A percentile compares a stretch with the other conserved stretches of the same genome.
These are phyloP conservation scores for Penaeus indicus DNA, from an alignment of 1,140 invertebrate genomes.

Conservation along the genomic window DNA sequence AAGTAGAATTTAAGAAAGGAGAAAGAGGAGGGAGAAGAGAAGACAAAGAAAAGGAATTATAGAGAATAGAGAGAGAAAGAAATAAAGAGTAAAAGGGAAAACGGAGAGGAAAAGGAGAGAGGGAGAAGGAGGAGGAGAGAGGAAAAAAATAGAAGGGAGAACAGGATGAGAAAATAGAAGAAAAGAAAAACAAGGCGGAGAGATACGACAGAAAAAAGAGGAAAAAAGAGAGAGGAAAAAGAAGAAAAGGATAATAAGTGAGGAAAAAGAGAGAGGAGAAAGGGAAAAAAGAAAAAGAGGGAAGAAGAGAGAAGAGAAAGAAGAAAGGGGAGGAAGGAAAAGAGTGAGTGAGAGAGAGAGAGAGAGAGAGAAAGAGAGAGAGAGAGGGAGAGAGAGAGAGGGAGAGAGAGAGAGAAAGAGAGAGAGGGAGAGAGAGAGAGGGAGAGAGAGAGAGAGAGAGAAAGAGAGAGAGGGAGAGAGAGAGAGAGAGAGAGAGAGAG, in stretches of 20 bases:
- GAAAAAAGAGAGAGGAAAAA: background rate
- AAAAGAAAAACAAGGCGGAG: background rate
- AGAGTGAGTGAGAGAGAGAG: too few relatives aligned
- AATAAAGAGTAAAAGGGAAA: background rate
- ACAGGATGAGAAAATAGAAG: background rate
- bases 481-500: too few relatives aligned
- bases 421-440: too few relatives aligned
- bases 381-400: background rate
- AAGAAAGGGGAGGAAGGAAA: too few relatives aligned
- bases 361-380: constrained; percentile 8
- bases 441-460: too few relatives aligned
- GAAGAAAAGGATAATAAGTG: background rate
- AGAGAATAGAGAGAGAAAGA: background rate
- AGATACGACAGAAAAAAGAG: background rate
- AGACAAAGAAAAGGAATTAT: background rate
- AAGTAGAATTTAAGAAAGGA: too few relatives aligned
- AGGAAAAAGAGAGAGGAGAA: background rate
- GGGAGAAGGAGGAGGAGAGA: background rate
- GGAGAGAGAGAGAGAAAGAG: background rate
- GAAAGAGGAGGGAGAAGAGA: background rate
- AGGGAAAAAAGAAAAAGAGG: background rate
- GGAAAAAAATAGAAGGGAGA: background rate
- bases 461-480: too few relatives aligned
- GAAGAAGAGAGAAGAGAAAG: too few relatives aligned
- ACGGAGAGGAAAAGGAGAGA: background rate